These are phyloP conservation scores for Lepus americanus DNA, from an alignment of 2,113 vertebrate species.

Conservation along the genomic window DNA sequence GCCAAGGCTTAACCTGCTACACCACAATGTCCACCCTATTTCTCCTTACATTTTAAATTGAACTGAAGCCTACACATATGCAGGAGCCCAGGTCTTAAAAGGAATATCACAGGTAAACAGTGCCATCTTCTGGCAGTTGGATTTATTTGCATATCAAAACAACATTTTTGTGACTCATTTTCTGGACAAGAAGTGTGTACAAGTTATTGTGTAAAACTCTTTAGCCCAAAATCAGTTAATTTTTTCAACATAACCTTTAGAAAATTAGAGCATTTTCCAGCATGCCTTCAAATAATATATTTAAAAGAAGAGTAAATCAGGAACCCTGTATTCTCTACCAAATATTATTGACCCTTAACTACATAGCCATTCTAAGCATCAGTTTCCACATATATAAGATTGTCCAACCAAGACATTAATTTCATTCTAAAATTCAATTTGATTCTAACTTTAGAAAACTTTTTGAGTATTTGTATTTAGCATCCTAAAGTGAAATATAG, in stretches of 20 bases:
- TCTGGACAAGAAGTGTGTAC: neutral
- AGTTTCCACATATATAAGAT: neutral
- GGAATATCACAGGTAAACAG: neutral
- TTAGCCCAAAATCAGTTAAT: neutral
- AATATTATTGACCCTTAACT: neutral
- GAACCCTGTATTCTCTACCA: neutral
- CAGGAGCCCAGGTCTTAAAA: neutral
- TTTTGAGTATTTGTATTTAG: conserved; percentile 8
- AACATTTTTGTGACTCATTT: neutral
- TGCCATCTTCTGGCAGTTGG: conserved; percentile 83
- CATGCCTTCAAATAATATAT: neutral
- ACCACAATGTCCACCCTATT: too few relatives aligned
- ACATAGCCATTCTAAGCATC: neutral
- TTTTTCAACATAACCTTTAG: neutral
- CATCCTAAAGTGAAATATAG: neutral
- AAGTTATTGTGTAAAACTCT: neutral
- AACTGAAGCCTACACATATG: neutral
- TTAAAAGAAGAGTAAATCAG: neutral
- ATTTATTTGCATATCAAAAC: neutral
- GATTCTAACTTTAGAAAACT: neutral
- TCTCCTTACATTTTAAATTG: neutral
- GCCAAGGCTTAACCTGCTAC: too few relatives aligned
- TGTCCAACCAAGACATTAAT: neutral
- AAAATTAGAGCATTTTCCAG: neutral
- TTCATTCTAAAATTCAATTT: neutral